Conservation (phyloP, 2,113 vertebrate genomes). For the Corvus cornix region DNA sequence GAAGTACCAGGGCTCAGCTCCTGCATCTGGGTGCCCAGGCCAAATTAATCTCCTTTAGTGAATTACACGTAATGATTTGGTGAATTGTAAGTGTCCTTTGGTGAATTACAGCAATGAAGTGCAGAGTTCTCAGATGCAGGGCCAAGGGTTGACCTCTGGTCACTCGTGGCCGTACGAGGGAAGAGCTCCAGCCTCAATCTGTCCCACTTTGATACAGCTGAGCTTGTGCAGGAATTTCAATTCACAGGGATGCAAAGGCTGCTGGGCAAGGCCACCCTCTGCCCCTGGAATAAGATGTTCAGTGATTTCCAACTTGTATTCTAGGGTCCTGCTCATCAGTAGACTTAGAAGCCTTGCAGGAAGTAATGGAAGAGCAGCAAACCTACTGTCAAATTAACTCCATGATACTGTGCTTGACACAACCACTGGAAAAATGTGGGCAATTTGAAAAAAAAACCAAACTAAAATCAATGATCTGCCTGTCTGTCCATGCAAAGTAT, state of each 20-base stretch:
- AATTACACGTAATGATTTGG: neutral
- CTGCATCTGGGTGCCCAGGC: neutral
- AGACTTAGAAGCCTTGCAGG: neutral
- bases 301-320: neutral
- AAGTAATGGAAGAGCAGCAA: neutral
- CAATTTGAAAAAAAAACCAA: neutral
- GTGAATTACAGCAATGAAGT: neutral
- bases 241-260: neutral
- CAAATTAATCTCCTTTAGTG: neutral
- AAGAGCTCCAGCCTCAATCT: neutral
- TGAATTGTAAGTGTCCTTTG: neutral
- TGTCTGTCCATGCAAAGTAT: neutral
- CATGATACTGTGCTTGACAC: neutral
- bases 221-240: neutral
- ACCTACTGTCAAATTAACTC: neutral
- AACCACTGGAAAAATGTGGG: neutral
- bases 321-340: neutral
- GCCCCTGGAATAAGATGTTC: neutral
- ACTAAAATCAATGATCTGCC: neutral
- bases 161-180: accelerated
- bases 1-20: neutral
- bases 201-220: neutral
- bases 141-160: neutral
- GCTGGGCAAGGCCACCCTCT: neutral
- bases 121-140: neutral